A percentile compares a stretch with the other conserved stretches of the same genome.
Conservation (phyloP, 2,888 invertebrate species). For the Acholoe squamosa region DNA sequence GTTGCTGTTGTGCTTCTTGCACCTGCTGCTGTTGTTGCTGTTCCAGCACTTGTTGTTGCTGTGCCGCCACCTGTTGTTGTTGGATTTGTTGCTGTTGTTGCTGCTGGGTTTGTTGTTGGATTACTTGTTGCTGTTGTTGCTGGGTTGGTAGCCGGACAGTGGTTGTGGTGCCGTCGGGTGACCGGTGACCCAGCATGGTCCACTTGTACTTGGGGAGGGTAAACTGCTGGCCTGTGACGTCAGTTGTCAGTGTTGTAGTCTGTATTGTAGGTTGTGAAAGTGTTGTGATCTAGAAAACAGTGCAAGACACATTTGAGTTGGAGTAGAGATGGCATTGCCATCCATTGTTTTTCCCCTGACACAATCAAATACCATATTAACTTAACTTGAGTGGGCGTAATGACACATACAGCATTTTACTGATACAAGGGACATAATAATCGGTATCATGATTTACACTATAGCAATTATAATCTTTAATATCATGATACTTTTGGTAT, state of each 20-base stretch:
- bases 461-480: too few species aligned
- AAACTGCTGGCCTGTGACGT: neutral
- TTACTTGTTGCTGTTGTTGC: neutral
- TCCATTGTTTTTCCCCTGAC: too few species aligned
- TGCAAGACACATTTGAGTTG: neutral
- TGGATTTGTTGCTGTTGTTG: neutral
- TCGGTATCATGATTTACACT: too few species aligned
- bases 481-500: too few species aligned
- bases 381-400: too few species aligned
- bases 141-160: constrained; percentile 30
- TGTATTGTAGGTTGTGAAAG: constrained; percentile 37
- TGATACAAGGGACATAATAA: too few species aligned
- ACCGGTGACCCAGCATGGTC: constrained; percentile 51
- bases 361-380: too few species aligned
- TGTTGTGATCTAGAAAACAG: neutral
- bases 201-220: constrained; percentile 58
- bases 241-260: constrained; percentile 29
- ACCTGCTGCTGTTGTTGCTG: neutral
- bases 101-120: constrained; percentile 1
- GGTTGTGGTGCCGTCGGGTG: constrained; percentile 19
- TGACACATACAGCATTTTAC: too few species aligned
- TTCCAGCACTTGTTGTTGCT: neutral
- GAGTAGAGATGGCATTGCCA: too few species aligned
- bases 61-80: neutral
- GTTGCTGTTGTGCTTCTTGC: neutral